A percentile compares a stretch with the other conserved stretches of the same genome.
Evolutionary conservation across 2,888 invertebrate species (phyloP).

Genomic region (Miltochrista miniata): DNA sequence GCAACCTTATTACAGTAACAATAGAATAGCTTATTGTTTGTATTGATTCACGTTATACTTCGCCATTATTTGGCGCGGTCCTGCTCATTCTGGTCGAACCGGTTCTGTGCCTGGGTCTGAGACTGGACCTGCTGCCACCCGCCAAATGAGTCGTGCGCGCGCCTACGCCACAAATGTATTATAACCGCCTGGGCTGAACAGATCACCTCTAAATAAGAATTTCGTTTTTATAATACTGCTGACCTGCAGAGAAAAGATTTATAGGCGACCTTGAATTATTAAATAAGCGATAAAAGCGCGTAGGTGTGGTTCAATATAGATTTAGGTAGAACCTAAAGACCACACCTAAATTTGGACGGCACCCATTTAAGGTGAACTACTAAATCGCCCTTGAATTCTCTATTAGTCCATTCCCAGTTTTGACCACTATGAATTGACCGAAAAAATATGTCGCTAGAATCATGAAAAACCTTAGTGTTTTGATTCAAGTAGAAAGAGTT

Average conservation of each 20-base stretch:
- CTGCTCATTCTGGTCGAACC: conserved; percentile 77
- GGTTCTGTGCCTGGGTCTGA: conserved; percentile 71
- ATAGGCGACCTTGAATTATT: conserved; percentile 27
- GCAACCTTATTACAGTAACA: conserved; percentile 44
- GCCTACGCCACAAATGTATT: conserved; percentile 66
- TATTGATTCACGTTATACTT: conserved; percentile 40
- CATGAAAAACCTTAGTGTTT: too few relatives aligned
- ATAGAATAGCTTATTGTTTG: conserved; percentile 54
- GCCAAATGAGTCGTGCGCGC: conserved; percentile 71
- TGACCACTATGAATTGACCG: too few relatives aligned
- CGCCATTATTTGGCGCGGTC: conserved; percentile 68
- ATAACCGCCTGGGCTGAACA: conserved; percentile 37
- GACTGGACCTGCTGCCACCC: conserved; percentile 76
- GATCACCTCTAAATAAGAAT: conserved; percentile 18
- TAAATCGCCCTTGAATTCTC: conserved; percentile 34
- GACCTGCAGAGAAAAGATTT: conserved; percentile 6
- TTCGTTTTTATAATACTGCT: neutral
- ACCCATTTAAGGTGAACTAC: conserved; percentile 52
- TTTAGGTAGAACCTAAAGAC: conserved; percentile 54
- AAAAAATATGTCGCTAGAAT: too few relatives aligned
- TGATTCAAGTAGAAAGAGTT: too few relatives aligned
- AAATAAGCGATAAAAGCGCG: conserved; percentile 19
- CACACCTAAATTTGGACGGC: conserved; percentile 59
- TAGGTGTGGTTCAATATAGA: conserved; percentile 56
- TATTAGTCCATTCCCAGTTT: neutral